phyloP scores from a whole-genome alignment of 2,113 vertebrate genomes.

The Misgurnus mizolepis region DNA sequence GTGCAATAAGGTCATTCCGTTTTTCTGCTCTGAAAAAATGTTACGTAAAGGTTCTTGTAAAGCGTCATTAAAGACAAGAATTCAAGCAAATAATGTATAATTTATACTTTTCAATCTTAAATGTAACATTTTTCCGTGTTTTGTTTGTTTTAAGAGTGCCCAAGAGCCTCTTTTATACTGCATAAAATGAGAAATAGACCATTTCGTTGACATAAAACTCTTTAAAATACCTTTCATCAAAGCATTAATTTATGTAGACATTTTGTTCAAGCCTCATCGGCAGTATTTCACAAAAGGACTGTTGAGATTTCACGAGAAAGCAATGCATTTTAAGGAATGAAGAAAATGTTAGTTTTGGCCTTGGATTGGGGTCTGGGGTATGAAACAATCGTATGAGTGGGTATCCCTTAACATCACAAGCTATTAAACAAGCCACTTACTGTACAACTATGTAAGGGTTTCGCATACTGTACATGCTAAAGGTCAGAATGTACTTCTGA shows the following conservation, averaged over 20 bases:
- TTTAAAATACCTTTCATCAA: no score
- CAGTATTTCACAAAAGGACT: background rate
- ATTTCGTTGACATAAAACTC: slow-evolving; percentile 1
- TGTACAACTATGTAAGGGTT: background rate
- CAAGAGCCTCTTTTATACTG: no score
- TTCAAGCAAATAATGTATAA: slow-evolving; percentile 10
- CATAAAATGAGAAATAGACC: background rate
- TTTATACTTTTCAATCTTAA: no score
- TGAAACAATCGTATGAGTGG: background rate
- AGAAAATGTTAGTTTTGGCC: background rate
- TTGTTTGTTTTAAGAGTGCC: no score
- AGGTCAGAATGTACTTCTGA: background rate
- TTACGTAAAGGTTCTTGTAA: slow-evolving; percentile 40
- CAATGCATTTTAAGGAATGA: background rate
- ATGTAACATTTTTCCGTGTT: no score
- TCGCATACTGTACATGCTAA: background rate
- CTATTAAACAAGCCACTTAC: slow-evolving; percentile 2
- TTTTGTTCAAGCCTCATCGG: slow-evolving; percentile 5
- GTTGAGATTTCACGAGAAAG: background rate
- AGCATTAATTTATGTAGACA: background rate
- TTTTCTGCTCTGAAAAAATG: slow-evolving; percentile 42
- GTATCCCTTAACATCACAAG: slow-evolving; percentile 4
- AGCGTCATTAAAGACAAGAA: background rate
- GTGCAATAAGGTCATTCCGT: slow-evolving; percentile 56
- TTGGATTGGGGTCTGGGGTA: background rate